Percentiles rank a stretch among this genome's conserved stretches.
Conservation (phyloP, 2,113 vertebrate genomes). For the Phalacrocorax brasilianus region DNA sequence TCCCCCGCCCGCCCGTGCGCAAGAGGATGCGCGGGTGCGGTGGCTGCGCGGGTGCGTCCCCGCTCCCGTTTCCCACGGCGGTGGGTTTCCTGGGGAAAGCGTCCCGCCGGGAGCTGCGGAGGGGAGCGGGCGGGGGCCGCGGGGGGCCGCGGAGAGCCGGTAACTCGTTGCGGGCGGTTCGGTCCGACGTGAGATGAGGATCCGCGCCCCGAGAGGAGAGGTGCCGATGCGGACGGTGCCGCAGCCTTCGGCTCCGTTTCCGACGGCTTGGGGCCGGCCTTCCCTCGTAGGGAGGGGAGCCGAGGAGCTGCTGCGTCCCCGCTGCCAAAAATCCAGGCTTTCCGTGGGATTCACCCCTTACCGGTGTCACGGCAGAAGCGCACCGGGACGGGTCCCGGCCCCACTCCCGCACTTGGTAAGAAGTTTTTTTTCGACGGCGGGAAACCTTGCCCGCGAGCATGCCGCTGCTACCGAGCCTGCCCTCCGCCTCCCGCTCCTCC, state of each 20-base stretch:
- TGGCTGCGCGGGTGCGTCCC: too few species aligned
- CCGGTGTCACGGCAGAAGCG: not conserved
- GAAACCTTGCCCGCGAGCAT: not conserved
- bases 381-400: not conserved
- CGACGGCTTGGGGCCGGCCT: not conserved
- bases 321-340: not conserved
- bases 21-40: not conserved
- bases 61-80: not conserved
- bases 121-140: too few species aligned
- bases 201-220: not conserved
- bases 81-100: not conserved
- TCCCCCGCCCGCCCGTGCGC: not conserved
- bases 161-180: not conserved
- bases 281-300: not conserved
- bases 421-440: not conserved
- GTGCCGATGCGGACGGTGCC: accelerated
- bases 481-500: not conserved
- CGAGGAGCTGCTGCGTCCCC: not conserved
- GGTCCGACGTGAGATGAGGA: not conserved
- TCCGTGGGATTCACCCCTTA: not conserved
- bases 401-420: not conserved
- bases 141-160: too few species aligned
- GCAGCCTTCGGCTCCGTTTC: not conserved
- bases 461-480: not conserved
- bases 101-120: not conserved